Evolutionary conservation across 2,888 invertebrate species (phyloP), one percentile per base, ranked within the genome.

Genomic region (Biston stratarius): DNA sequence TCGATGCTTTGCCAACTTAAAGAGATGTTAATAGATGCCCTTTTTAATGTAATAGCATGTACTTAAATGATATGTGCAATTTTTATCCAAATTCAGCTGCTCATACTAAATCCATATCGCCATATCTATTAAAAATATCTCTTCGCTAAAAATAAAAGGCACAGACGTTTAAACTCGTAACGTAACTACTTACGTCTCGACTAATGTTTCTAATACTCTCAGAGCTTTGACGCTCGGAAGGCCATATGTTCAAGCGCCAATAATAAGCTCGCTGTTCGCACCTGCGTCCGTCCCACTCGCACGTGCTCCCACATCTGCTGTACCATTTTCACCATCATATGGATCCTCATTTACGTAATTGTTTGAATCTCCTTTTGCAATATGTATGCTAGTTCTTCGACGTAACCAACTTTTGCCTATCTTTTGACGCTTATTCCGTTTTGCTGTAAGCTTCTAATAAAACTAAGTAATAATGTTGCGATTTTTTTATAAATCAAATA

Each of bases 251-350:
- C 75, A 73, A 74, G 74, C 77, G 82, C 84, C 84, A 84, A 85
- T 85, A 84, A 83, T 84, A 78, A 79, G 81, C 83, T 83, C 80
- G 74, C 75, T 74, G 77, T 80, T 84, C 79, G 85, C 93, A 92
- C 91, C 93, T 93, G 93, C 92, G 84, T 91, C 91, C 92, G 90
- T 92, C 88, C 84, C 81, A 80, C 87, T 83, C 90, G 91, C 92
- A 87, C 92, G 92, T 89, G 92, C 91, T 83, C 74, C 65, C 73
- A 81, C 86, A 78, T 77, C 79, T 73, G 69, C 69, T 67, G 56
- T 72, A 73, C 65, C 63, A 72, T 76, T 74, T 67, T 45, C 47
- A 40, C 42, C 62, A 34, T 59, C 62, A 62, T 53, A 61, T 38
- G 45, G 34, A 62, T 71, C 69, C 44, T 61, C 64, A 63, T 72